Evolutionary conservation across 2,113 vertebrate species (phyloP), one percentile per base, ranked within the genome.

Genomic region (Sorex fumeus): DNA sequence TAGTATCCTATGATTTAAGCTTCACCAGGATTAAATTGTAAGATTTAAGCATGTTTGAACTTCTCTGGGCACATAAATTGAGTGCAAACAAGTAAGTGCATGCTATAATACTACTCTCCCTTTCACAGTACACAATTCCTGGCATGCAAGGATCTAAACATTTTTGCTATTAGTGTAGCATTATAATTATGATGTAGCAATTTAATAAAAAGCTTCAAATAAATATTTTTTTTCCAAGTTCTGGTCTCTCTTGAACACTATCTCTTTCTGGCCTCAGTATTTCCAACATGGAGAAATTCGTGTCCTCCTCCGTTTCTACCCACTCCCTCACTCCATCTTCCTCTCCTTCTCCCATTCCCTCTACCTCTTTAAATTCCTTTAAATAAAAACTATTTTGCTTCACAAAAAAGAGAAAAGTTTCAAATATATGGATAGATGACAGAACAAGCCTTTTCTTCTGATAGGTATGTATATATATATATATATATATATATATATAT

Each of bases 181-280:
- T 91, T 77, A n/a, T 90, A 93, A 80, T 88, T 89, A 87, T 47
- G 71, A 36, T 90, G 88, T 10, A 90, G 36, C 79, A 27, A 84
- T 57, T 92, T 89, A 91, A 87, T 92, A 67, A 90, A 89, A 92
- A 75, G 8, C 78, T 82, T 74, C 57, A 90, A 87, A 87, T 85
- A 71, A 71, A 83, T 71, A 50, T 19, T 21, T 23, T 57, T 53
- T 60, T 60, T 60, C 57, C 57, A 60, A 60, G 19, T 60, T 60
- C 21, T 15, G 53, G 13, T 53, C 18, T 53, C 53, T 53, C 12
- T 53, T 53, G 53, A 53, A 53, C 53, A 53, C 57, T 57, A 3
- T 57, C 53, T 23, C 19, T 60, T 21, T 23, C 57, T 23, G 18
- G 16, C 18, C 18, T 23, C 18, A 23, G 18, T 23, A 18, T 21